A percentile compares a stretch with the other conserved stretches of the same genome.
Evolutionary conservation across 2,797 vertebrate genomes (phyloP).

Genomic region (Anguilla megastoma): DNA sequence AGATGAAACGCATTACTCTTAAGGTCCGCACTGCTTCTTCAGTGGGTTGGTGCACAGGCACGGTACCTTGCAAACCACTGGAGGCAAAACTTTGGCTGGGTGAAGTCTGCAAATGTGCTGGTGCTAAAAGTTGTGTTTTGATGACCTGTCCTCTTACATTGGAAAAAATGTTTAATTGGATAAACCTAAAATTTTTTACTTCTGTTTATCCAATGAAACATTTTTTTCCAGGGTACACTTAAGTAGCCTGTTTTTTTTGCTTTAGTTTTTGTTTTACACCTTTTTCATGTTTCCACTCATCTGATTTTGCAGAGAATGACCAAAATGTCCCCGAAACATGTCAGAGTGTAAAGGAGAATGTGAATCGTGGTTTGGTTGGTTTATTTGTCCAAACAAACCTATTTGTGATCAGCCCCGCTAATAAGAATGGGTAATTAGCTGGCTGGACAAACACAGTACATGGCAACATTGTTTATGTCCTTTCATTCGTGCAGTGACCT

Average conservation of each 20-base stretch:
- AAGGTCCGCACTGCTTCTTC: background rate
- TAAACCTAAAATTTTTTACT: no score
- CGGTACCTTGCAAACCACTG: background rate
- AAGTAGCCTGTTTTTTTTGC: background rate
- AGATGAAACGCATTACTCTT: background rate
- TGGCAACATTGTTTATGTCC: background rate
- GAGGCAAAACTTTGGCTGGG: background rate
- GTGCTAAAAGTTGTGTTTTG: background rate
- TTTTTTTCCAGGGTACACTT: background rate
- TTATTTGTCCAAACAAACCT: background rate
- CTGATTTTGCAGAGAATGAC: background rate
- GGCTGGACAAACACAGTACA: background rate
- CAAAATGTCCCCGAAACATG: background rate
- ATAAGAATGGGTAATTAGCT: background rate
- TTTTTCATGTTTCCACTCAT: background rate
- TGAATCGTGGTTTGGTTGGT: background rate
- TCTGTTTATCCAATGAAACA: no score
- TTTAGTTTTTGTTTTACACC: background rate
- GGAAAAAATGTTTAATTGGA: no score
- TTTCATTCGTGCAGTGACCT: background rate
- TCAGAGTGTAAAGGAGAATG: background rate
- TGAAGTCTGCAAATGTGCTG: background rate
- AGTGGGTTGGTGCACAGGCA: background rate
- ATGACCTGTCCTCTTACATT: background rate
- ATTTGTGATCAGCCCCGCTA: background rate